A percentile compares a stretch with the other conserved stretches of the same genome.
Evolutionary conservation across 2,113 vertebrate genomes (phyloP).

Genomic region (Guaruba guarouba): DNA sequence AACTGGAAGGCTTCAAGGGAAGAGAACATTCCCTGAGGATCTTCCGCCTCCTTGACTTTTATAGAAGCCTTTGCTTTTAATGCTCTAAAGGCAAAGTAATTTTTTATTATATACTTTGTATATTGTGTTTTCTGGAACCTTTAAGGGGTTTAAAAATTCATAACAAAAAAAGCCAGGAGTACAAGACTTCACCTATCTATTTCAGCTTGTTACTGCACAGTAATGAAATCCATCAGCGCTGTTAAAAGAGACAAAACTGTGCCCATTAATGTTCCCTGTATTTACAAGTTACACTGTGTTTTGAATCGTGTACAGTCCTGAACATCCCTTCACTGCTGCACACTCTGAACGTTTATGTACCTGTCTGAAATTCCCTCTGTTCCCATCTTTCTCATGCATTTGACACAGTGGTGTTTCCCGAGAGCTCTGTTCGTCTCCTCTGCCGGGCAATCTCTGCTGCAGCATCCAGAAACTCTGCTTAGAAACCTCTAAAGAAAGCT

Average conservation of each 20-base stretch:
- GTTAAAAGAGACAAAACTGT: slow-evolving; percentile 40
- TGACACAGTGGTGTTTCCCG: neutral
- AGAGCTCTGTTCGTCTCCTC: neutral
- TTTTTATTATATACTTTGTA: neutral
- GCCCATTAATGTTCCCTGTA: slow-evolving; percentile 34
- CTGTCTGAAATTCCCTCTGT: slow-evolving; percentile 30
- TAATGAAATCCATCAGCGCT: neutral
- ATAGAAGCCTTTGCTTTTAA: neutral
- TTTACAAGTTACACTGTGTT: slow-evolving; percentile 40
- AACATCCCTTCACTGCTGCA: neutral
- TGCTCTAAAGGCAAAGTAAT: neutral
- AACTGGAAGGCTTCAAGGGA: neutral
- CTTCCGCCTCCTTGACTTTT: slow-evolving; percentile 13
- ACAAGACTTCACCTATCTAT: neutral
- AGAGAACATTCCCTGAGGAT: neutral
- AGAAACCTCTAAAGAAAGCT: neutral
- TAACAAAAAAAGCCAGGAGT: neutral
- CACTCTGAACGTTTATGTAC: neutral
- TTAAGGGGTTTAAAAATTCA: slow-evolving; percentile 4
- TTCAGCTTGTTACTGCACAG: neutral
- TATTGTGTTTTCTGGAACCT: neutral
- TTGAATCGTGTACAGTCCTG: neutral
- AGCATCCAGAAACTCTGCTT: neutral
- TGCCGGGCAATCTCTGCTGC: neutral
- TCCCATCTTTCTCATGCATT: neutral